Percentiles rank a stretch among this genome's conserved stretches.
Conservation (phyloP, 2,113 vertebrate species). For the Lampris incognitus region DNA sequence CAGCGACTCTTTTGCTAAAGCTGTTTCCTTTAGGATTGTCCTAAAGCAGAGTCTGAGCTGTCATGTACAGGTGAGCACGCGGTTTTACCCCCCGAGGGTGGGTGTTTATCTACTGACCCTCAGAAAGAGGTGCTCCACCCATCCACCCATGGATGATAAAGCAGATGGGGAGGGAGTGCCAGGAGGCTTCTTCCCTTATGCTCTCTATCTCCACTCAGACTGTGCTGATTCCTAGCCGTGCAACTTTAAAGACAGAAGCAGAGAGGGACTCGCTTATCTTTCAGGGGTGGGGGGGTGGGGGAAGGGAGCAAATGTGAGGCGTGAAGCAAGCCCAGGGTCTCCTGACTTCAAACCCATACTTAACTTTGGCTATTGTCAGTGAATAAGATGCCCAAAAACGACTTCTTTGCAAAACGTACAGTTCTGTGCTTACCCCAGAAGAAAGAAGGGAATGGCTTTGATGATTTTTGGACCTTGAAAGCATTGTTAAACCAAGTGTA, state of each 20-base stretch:
- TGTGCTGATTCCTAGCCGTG: slow-evolving; percentile 43
- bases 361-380: slow-evolving; percentile 46
- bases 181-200: slow-evolving; percentile 21
- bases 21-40: not conserved
- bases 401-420: slow-evolving; percentile 31
- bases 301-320: slow-evolving; percentile 34
- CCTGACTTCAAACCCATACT: slow-evolving; percentile 46
- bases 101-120: slow-evolving; percentile 4
- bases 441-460: slow-evolving; percentile 45
- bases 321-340: slow-evolving; percentile 40
- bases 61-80: not conserved
- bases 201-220: slow-evolving; percentile 23
- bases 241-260: slow-evolving; percentile 54
- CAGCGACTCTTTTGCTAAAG: not conserved
- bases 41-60: not conserved
- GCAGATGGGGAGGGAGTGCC: not conserved
- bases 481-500: slow-evolving; percentile 56
- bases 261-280: slow-evolving; percentile 27
- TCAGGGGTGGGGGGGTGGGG: slow-evolving; percentile 17
- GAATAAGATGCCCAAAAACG: slow-evolving; percentile 50
- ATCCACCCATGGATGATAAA: not conserved
- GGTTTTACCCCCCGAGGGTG: not conserved
- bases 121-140: not conserved
- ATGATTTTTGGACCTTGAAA: slow-evolving; percentile 41
- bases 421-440: slow-evolving; percentile 14